Conservation (phyloP, 30 jellyfish, hydroid and myxozoan species). For the Aurelia sp. region DNA sequence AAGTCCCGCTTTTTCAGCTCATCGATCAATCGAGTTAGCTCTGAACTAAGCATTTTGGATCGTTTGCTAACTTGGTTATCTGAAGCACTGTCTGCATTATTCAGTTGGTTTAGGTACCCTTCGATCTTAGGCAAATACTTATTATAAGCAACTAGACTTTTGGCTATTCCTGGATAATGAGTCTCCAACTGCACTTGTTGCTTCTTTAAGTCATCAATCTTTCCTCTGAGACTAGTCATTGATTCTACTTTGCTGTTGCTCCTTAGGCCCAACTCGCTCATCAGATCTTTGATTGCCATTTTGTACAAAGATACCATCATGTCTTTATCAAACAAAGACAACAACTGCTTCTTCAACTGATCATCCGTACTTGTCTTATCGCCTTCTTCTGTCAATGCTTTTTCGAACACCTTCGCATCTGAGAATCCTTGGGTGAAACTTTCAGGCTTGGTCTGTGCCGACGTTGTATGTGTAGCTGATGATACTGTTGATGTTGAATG, state of each 20-base stretch:
- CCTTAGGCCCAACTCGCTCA: slow-evolving; percentile 84
- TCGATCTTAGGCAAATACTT: slow-evolving; percentile 60
- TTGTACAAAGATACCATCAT: slow-evolving; percentile 95
- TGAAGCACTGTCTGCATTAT: slow-evolving; percentile 1
- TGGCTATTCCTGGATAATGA: slow-evolving; percentile 88
- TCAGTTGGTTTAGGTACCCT: slow-evolving; percentile 25
- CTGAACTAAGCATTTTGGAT: slow-evolving; percentile 36
- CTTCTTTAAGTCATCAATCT: slow-evolving; percentile 60
- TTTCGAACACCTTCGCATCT: slow-evolving; percentile 68
- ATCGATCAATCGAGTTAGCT: background rate
- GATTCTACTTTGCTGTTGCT: slow-evolving; percentile 61
- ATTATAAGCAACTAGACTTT: slow-evolving; percentile 41
- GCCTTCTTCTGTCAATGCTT: slow-evolving; percentile 62
- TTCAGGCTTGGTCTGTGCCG: slow-evolving; percentile 28
- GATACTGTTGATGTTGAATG: slow-evolving; percentile 34
- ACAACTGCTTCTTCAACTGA: slow-evolving; percentile 67
- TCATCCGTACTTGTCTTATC: slow-evolving; percentile 61
- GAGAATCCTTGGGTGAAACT: slow-evolving; percentile 62
- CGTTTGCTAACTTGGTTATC: slow-evolving; percentile 12
- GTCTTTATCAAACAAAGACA: slow-evolving; percentile 92
- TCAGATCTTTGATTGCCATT: slow-evolving; percentile 90
- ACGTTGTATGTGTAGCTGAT: background rate
- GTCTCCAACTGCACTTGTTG: slow-evolving; percentile 77
- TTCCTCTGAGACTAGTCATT: slow-evolving; percentile 68
- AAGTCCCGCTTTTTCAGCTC: slow-evolving; percentile 35